These are phyloP conservation scores for Silurus lanzhouensis DNA, from an alignment of 2,797 vertebrate species.

Conservation along the genomic window DNA sequence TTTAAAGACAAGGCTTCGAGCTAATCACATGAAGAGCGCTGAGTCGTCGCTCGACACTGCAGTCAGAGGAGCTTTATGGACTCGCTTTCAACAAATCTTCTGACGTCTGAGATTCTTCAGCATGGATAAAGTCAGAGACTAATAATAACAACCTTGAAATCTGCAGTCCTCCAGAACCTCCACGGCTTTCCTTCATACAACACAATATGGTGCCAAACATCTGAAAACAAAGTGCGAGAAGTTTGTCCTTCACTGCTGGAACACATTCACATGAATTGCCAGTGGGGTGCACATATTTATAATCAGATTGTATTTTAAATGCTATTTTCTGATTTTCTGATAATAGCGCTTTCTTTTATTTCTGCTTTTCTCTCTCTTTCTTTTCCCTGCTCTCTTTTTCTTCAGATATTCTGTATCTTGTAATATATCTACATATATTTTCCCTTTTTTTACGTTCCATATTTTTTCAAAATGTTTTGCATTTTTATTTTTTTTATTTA, in stretches of 20 bases:
- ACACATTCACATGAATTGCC: background rate
- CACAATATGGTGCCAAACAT: background rate
- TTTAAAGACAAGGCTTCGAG: background rate
- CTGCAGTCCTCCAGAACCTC: background rate
- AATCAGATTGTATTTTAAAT: background rate
- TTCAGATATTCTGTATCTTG: background rate
- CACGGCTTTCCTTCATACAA: background rate
- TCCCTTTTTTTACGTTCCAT: background rate
- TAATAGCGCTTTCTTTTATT: background rate
- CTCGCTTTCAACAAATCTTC: slow-evolving; percentile 2
- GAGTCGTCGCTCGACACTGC: background rate
- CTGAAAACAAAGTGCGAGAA: background rate
- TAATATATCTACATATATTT: background rate
- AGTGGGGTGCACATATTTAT: background rate
- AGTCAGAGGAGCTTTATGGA: background rate
- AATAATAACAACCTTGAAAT: background rate
- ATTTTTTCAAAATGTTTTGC: too few species aligned
- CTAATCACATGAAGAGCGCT: background rate
- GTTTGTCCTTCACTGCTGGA: background rate
- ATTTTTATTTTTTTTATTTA: background rate
- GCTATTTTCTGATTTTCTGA: background rate
- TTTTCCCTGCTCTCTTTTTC: background rate
- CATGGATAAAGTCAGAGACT: background rate
- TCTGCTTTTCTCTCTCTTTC: background rate
- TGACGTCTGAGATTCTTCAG: background rate